Evolutionary conservation across 2,888 invertebrate genomes (phyloP), one percentile per base, ranked within the genome.

Genomic region (Cheilosia scutellata): DNA sequence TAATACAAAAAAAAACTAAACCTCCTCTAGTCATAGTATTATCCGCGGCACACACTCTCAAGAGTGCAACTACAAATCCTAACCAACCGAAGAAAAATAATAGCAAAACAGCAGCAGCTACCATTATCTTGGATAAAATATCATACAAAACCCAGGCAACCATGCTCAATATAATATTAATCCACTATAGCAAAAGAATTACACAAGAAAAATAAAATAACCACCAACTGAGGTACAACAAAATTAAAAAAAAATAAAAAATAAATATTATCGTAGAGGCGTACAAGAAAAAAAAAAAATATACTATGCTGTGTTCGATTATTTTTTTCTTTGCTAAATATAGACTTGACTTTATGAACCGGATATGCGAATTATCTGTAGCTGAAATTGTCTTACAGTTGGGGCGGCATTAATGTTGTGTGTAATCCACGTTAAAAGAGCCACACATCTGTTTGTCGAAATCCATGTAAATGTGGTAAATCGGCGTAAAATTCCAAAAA

Each of bases 321-420:
- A n/a, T 40, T 75, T 66, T 44, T 6, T 44, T n/a, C 2, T 82
- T 80, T n/a, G 80, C 86, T 86, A 86, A 86, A 86, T 86, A 86
- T 86, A 86, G 82, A 77, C 86, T 72, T 72, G 86, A 68, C 49
- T 68, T 76, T 86, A 86, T 86, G 86, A 86, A 82, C 86, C 86
- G 86, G 86, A 86, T 86, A 86, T 86, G 76, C 82, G 86, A 80
- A 86, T 86, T 82, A 82, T 75, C 80, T 72, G 63, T 42, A 63
- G 80, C 66, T 68, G 40, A 80, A 80, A 49, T 27, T 60, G 44
- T 71, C 82, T 86, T 86, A 82, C 82, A 68, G 76, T 76, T 80
- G 70, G 47, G 74, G 58, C 71, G 66, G 70, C 57, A 78, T 55
- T 53, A 42, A 40, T 53, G 55, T 25, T 16, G 29, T 33, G 63